A percentile compares a stretch with the other conserved stretches of the same genome.
Conservation (phyloP, 2,113 vertebrate species). For the Trochalopteron elliotii region DNA sequence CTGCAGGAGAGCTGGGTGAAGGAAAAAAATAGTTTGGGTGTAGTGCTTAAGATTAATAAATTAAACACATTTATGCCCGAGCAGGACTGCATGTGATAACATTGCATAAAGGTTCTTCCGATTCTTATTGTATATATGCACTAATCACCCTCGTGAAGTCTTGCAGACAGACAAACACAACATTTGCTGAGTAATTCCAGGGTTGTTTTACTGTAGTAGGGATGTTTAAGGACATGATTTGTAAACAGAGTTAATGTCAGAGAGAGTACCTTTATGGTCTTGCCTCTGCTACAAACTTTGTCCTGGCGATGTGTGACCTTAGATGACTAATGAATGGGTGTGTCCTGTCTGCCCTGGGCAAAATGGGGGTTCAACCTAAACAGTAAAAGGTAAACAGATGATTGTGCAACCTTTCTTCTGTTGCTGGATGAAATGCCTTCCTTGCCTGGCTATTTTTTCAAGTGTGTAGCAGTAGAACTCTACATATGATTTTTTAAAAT, state of each 20-base stretch:
- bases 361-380: neutral
- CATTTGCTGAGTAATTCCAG: neutral
- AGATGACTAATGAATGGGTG: neutral
- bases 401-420: neutral
- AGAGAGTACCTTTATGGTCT: neutral
- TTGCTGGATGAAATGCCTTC: neutral
- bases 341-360: neutral
- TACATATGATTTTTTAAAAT: neutral
- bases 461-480: neutral
- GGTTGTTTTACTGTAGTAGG: neutral
- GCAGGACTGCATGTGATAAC: neutral
- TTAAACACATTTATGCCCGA: neutral
- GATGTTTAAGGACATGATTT: neutral
- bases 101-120: neutral
- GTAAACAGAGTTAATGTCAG: neutral
- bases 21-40: neutral
- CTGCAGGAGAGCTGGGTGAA: neutral
- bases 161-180: neutral
- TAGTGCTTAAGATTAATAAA: neutral
- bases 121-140: neutral
- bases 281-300: neutral
- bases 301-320: accelerated
- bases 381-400: neutral
- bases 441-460: neutral
- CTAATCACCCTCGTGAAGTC: neutral